Percentiles rank a stretch among this genome's conserved stretches.
Conservation (phyloP, 1,140 invertebrate species). For the Euura saliciscinereae region DNA sequence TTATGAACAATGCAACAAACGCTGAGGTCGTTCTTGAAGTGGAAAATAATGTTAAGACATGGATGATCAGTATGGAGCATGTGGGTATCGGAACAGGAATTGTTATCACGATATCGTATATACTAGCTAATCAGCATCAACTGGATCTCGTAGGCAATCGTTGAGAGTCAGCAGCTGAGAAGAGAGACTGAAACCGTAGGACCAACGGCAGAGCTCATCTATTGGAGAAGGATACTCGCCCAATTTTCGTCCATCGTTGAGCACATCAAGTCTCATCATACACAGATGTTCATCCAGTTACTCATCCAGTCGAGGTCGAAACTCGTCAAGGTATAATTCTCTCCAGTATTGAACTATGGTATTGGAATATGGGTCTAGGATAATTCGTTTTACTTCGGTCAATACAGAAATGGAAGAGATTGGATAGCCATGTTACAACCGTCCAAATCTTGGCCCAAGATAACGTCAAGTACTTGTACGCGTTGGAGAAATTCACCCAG, state of each 20-base stretch:
- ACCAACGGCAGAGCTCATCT: conserved; percentile 78
- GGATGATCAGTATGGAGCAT: conserved; percentile 70
- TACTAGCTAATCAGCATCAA: no score
- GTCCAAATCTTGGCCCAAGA: conserved; percentile 84
- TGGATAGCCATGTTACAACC: conserved; percentile 74
- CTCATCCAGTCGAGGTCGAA: conserved; percentile 71
- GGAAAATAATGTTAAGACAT: conserved; percentile 64
- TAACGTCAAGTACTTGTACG: conserved; percentile 88
- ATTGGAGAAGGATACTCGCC: conserved; percentile 80
- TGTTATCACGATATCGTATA: no score
- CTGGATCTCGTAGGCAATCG: conserved; percentile 59
- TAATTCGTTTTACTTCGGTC: conserved; percentile 8
- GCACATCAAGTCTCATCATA: conserved; percentile 72
- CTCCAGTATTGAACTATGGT: conserved; percentile 11
- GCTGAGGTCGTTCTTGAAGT: conserved; percentile 60
- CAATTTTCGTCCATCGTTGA: conserved; percentile 82
- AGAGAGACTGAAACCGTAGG: conserved; percentile 82
- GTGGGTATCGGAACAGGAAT: conserved; percentile 42
- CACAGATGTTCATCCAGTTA: conserved; percentile 70
- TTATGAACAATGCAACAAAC: conserved; percentile 58
- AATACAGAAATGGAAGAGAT: conserved; percentile 76
- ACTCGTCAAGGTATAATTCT: conserved; percentile 66
- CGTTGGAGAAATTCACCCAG: conserved; percentile 84
- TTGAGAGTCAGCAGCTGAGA: conserved; percentile 75
- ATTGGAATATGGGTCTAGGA: background rate